Base-by-base conservation (phyloP, 2,113 vertebrate genomes). In the Riparia riparia region DNA sequence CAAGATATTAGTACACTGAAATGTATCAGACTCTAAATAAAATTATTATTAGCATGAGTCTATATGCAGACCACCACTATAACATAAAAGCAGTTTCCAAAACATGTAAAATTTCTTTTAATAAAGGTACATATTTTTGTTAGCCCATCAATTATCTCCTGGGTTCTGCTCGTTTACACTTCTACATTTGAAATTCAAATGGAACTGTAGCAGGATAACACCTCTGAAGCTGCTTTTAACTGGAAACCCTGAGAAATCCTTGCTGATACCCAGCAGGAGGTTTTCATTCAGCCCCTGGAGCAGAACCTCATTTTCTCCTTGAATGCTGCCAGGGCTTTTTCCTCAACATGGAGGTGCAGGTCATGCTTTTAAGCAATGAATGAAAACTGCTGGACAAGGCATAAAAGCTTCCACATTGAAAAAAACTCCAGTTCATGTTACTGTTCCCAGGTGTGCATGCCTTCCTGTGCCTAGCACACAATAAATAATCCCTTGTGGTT, bases 111-210 rank as follows among this genome's bases (percentile, higher is more conserved):
- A 73, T 60, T 61, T 57, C 11, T 25, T 73, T 58, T 81, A 44
- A 70, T 70, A 53, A 76, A 49, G 34, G 11, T 54, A 42, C 8
- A 7, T 76, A 14, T 50, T 42, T 84, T 44, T 72, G 60, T 71
- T 31, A 72, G 31, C 12, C 26, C 31, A 39, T 64, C 24, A 41
- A n/a, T 82, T 90, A 90, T 88, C 41, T 70, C 66, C 68, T 77
- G 37, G 60, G 29, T 15, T 50, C 51, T 81, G 60, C 50, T 86
- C 5, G 11, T 86, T 79, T 78, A 16, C 24, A 19, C 44, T 51
- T 14, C 14, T 25, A 37, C 44, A 68, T 94, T 93, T 93, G 82
- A 90, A 95, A 94, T 94, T 95, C 84, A 96, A 66, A 88, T 73
- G 11, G 26, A 49, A 34, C 47, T 77, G n/a, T 54, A 42, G 61